These are phyloP conservation scores for Xanthorhoe spadicearia DNA, from an alignment of 2,888 invertebrate species.

Conservation along the genomic window DNA sequence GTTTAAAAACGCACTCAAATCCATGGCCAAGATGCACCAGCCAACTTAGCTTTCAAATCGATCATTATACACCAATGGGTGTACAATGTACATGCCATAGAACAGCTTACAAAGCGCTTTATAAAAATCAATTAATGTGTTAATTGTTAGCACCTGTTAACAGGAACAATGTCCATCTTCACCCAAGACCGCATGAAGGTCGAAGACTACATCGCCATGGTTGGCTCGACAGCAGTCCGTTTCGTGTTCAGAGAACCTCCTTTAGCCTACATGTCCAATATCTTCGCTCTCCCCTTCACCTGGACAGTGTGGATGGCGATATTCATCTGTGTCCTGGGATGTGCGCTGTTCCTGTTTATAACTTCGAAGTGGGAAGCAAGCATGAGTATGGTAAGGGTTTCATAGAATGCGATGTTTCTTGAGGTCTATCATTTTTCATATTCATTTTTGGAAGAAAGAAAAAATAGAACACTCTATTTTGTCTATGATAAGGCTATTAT, in stretches of 20 bases:
- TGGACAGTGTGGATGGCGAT: constrained; percentile 86
- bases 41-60: too few relatives aligned
- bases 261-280: constrained; percentile 86
- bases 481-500: too few relatives aligned
- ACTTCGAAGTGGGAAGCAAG: constrained; percentile 79
- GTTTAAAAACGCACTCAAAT: too few relatives aligned
- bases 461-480: too few relatives aligned
- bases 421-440: too few relatives aligned
- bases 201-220: constrained; percentile 84
- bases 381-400: constrained; percentile 65
- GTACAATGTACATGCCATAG: too few relatives aligned
- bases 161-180: constrained; percentile 75
- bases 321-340: constrained; percentile 76
- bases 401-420: not conserved
- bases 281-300: constrained; percentile 87
- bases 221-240: constrained; percentile 79
- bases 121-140: too few relatives aligned
- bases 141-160: too few relatives aligned
- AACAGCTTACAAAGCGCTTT: too few relatives aligned
- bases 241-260: constrained; percentile 88
- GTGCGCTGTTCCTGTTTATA: constrained; percentile 74
- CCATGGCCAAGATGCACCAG: too few relatives aligned
- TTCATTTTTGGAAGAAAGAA: too few relatives aligned
- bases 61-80: too few relatives aligned
- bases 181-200: constrained; percentile 71